A percentile compares a stretch with the other conserved stretches of the same genome.
These are phyloP conservation scores for Trichogramma dendrolimi DNA, from an alignment of 2,888 invertebrate genomes.

Conservation along the genomic window DNA sequence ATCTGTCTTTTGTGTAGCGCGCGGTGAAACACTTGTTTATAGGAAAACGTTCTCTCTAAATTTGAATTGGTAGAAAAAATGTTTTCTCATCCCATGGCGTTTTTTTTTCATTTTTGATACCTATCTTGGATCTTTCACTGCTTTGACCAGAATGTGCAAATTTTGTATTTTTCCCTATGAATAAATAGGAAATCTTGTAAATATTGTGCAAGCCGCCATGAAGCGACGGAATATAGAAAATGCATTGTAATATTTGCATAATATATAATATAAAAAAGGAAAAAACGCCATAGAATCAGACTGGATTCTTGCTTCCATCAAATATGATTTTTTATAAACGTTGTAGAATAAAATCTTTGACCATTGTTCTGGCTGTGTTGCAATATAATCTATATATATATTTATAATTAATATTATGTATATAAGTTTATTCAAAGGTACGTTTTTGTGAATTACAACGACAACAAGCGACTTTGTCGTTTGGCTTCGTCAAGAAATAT, in stretches of 20 bases:
- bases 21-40: slow-evolving; percentile 8
- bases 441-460: not conserved
- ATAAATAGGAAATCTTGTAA: too few species aligned
- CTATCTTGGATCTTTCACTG: too few species aligned
- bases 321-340: slow-evolving; percentile 14
- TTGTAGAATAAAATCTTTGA: slow-evolving; percentile 2
- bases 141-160: too few species aligned
- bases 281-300: slow-evolving; percentile 2
- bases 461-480: slow-evolving; percentile 22
- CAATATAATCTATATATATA: slow-evolving; percentile 22
- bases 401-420: slow-evolving; percentile 26
- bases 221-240: too few species aligned
- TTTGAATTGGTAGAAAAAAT: slow-evolving; percentile 3
- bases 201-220: too few species aligned
- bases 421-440: not conserved
- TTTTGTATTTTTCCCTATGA: too few species aligned
- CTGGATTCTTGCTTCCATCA: not conserved
- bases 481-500: slow-evolving; percentile 17
- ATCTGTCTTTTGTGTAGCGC: not conserved
- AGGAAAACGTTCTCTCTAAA: too few species aligned
- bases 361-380: slow-evolving; percentile 16
- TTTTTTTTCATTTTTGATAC: slow-evolving; percentile 8
- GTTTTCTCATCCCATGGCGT: slow-evolving; percentile 10
- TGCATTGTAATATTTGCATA: too few species aligned
- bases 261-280: not conserved